Conservation (phyloP, 2,797 vertebrate genomes). For the Ibycter americanus region DNA sequence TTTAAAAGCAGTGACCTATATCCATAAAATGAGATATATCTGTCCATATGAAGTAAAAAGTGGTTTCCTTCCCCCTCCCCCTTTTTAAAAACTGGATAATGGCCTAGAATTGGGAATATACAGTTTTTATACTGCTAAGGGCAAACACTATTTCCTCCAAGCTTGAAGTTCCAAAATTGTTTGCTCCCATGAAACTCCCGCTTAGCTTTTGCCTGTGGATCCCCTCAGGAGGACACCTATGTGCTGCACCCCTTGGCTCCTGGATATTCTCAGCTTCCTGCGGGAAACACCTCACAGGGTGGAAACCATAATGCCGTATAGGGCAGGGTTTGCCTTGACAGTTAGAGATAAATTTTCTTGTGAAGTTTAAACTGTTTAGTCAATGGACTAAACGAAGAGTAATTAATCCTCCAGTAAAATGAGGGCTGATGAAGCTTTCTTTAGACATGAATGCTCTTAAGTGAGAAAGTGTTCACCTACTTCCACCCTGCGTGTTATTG, state of each 20-base stretch:
- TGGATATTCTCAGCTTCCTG: background rate
- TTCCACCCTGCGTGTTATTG: background rate
- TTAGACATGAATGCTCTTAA: background rate
- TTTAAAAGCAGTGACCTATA: background rate
- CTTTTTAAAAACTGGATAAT: background rate
- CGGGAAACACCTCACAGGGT: background rate
- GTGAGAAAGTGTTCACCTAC: background rate
- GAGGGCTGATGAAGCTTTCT: background rate
- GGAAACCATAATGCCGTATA: background rate
- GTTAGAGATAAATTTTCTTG: background rate
- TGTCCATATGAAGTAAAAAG: background rate
- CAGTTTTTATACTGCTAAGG: background rate
- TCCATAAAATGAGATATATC: background rate
- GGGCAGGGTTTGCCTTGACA: background rate
- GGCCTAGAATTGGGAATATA: background rate
- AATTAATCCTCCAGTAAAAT: background rate
- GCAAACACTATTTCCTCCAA: background rate
- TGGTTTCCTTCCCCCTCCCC: accelerated
- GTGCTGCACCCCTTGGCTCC: background rate
- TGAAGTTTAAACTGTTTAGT: background rate
- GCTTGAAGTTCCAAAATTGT: background rate
- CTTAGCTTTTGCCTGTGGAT: background rate
- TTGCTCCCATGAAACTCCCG: background rate
- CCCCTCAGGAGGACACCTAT: background rate
- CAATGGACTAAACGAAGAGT: background rate